Evolutionary conservation across 2,797 vertebrate species (phyloP).

Genomic region (Microchirus variegatus): DNA sequence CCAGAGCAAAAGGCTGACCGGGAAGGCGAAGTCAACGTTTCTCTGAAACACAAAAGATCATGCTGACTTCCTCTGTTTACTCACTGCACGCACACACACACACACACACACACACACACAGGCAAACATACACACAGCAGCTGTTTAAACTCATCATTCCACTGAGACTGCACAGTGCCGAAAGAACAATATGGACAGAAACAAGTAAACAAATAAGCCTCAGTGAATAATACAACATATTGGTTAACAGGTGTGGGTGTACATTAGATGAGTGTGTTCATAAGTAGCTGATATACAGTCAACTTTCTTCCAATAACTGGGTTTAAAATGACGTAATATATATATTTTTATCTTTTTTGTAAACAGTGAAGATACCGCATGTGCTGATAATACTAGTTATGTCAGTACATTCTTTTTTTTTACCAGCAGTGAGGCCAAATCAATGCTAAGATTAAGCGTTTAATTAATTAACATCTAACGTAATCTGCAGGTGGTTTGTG

Average conservation of each 20-base stretch:
- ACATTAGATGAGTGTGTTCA: no score
- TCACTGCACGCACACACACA: slow-evolving; percentile 9
- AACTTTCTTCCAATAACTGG: no score
- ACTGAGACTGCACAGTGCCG: slow-evolving; percentile 27
- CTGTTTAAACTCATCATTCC: slow-evolving; percentile 69
- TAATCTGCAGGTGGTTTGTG: no score
- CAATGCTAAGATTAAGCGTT: no score
- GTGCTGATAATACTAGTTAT: no score
- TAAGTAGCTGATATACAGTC: no score
- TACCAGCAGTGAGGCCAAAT: no score
- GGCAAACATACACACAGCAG: slow-evolving; percentile 63
- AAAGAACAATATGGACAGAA: slow-evolving; percentile 49
- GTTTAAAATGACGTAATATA: no score
- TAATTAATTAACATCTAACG: no score
- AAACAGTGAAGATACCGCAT: no score
- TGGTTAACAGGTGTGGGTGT: slow-evolving; percentile 18
- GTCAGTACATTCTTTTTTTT: no score
- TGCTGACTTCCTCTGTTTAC: slow-evolving; percentile 63
- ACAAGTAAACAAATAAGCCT: slow-evolving; percentile 39
- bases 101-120: slow-evolving; percentile 27
- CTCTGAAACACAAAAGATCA: slow-evolving; percentile 64
- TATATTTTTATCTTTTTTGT: no score
- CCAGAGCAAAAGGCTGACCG: slow-evolving; percentile 46
- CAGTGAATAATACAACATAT: slow-evolving; percentile 23
- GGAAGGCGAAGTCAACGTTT: slow-evolving; percentile 65